Percentiles rank a stretch among this genome's conserved stretches.
Evolutionary conservation across 2,113 vertebrate species (phyloP).

Genomic region (Capra hircus): DNA sequence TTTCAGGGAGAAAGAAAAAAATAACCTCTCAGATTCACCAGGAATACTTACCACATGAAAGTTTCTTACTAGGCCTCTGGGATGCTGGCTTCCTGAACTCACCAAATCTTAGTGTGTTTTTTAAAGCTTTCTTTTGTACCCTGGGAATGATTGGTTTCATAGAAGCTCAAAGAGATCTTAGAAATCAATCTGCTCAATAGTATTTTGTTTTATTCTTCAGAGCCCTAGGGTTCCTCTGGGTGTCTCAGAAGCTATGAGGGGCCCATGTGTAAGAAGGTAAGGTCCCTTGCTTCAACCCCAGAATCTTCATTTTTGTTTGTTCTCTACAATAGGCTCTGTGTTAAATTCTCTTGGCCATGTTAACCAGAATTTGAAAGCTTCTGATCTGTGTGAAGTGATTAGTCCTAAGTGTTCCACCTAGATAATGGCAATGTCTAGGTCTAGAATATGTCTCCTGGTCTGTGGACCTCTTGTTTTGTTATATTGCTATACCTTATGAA

Average conservation of each 20-base stretch:
- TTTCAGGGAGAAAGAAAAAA: neutral
- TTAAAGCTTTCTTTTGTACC: neutral
- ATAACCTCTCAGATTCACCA: neutral
- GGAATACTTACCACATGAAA: neutral
- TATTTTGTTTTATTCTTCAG: slow-evolving; percentile 19
- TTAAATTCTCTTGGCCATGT: neutral
- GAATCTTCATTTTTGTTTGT: neutral
- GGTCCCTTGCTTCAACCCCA: neutral
- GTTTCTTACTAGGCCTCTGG: neutral
- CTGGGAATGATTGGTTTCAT: neutral
- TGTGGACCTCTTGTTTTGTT: neutral
- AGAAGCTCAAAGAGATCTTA: neutral
- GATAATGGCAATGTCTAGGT: neutral
- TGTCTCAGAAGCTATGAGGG: neutral
- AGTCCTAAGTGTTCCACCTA: neutral
- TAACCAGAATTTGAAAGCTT: neutral
- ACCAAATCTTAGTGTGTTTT: neutral
- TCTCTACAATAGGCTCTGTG: neutral
- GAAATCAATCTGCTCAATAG: neutral
- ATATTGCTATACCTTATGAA: neutral
- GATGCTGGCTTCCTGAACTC: neutral
- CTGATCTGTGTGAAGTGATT: neutral
- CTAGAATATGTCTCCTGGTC: neutral
- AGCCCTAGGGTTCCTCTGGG: neutral
- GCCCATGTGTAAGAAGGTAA: neutral